Conservation (phyloP, 2,113 vertebrate species). For the Aythya baeri region DNA sequence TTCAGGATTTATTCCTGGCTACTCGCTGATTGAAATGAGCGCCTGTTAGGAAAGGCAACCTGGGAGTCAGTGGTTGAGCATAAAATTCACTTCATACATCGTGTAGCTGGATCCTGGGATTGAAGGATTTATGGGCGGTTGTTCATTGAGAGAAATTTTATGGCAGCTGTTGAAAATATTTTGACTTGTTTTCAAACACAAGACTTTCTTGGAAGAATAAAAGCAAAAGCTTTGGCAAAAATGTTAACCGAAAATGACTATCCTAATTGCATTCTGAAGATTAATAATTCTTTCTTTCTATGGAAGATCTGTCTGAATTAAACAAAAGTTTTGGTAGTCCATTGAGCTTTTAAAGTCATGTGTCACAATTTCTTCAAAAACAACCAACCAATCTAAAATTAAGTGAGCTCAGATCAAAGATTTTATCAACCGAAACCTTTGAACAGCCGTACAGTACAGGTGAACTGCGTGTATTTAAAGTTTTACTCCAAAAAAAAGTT, state of each 20-base stretch:
- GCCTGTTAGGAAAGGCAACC: not conserved
- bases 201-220: not conserved
- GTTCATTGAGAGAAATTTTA: not conserved
- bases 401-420: not conserved
- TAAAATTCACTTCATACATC: not conserved
- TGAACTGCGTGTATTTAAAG: not conserved
- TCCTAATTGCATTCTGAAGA: not conserved
- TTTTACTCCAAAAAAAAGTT: not conserved
- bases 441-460: not conserved
- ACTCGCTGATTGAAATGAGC: not conserved
- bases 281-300: not conserved
- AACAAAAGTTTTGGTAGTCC: not conserved
- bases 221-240: not conserved
- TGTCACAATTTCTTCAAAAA: constrained; percentile 4
- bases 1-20: not conserved
- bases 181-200: not conserved
- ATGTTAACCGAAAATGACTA: not conserved
- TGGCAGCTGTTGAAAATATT: not conserved
- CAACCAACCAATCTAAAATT: not conserved
- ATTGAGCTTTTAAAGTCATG: not conserved
- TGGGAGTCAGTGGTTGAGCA: not conserved
- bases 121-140: not conserved
- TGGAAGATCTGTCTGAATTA: not conserved
- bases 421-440: not conserved
- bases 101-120: not conserved